Evolutionary conservation across 1,140 invertebrate species (phyloP), one percentile per base, ranked within the genome.

Genomic region (Trypoxylus dichotomus): DNA sequence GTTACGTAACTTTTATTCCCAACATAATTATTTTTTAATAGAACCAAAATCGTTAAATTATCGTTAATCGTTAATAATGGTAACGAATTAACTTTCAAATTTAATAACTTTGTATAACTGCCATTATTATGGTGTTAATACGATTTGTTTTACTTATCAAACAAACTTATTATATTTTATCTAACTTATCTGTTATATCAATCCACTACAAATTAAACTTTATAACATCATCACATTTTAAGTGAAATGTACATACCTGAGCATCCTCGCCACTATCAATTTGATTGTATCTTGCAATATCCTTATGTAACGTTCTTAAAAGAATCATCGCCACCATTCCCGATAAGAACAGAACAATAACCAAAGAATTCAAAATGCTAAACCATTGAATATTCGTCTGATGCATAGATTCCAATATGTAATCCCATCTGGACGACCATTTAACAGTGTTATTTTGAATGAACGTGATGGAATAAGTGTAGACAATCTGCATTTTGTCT

Each of bases 241-340:
- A 10, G 6, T 3, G 3, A 54, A 21, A 15, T 77, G 32, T 13
- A 78, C 72, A 84, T 85, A 90, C 89, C 86, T 92, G 91, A 11
- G 97, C 97, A 90, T 99, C 98, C 89, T 99, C 98, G 10, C 95
- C 95, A 81, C 94, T 95, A 84, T 96, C 95, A 90, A 96, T 96
- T 89, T 96, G 97, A 89, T 99, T 99, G 85, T 99, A 99, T 84
- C 98, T 90, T 19, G 97, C 97, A 84, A 99, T 99, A 88, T 99
- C 98, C 88, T 98, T 98, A 85, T 99, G 97, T 41, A 99, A 88
- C 21, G 98, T 99, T 77, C 98, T 90, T 75, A 99, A 87, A 86
- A 99, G 91, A 83, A 99, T 99, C 97, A 99, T 99, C 11, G 97
- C 98, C 13, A 99, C 97, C 98, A 99, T 99, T 81, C 98, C 98